Percentiles rank a stretch among this genome's conserved stretches.
phyloP scores from a whole-genome alignment of 2,888 invertebrate genomes.

The Agonopterix heracliana region DNA sequence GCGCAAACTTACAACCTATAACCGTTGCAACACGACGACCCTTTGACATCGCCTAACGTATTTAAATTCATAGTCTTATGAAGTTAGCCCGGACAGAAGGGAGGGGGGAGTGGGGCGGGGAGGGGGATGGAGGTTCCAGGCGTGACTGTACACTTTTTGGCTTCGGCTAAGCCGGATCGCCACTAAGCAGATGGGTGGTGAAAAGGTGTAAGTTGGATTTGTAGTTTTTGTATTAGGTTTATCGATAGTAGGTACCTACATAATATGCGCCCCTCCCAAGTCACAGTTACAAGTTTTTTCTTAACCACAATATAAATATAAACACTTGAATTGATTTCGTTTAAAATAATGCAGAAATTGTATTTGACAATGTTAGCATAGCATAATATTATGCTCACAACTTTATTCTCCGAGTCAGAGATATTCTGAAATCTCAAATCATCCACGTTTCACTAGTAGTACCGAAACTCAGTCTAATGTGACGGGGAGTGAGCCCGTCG shows the following conservation, averaged over 20 bases:
- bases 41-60: constrained; percentile 74
- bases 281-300: background rate
- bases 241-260: background rate
- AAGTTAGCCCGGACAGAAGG: constrained; percentile 56
- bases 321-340: no score
- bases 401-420: no score
- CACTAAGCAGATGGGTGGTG: constrained; percentile 30
- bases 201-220: constrained; percentile 23
- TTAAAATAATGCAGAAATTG: no score
- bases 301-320: no score
- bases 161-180: constrained; percentile 72
- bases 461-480: no score
- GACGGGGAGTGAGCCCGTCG: no score
- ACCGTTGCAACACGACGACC: constrained; percentile 54
- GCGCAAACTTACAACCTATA: constrained; percentile 36
- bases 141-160: constrained; percentile 76
- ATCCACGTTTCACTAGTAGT: no score
- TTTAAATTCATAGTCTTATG: constrained; percentile 77
- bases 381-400: no score
- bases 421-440: no score
- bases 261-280: background rate
- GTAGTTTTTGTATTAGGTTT: background rate
- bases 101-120: constrained; percentile 20
- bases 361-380: no score
- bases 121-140: constrained; percentile 37